Evolutionary conservation across 1,140 invertebrate genomes (phyloP), one percentile per base, ranked within the genome.

Genomic region (Brachionus sp.): DNA sequence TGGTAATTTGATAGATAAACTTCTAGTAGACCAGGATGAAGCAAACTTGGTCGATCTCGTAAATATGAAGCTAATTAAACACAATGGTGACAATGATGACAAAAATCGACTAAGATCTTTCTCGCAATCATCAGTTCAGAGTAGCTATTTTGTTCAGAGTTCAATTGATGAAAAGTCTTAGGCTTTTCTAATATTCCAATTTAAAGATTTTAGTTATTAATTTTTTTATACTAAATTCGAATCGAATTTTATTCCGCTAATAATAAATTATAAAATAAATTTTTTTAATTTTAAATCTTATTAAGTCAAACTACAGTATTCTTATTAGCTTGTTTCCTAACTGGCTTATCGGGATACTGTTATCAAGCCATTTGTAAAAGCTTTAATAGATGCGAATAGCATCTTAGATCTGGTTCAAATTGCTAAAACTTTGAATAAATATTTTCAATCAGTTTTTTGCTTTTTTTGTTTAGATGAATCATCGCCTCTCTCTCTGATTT

Each of bases 21-120:
- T 80, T 10, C 42, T 80, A 12, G 50, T 66, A 7, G 77, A 80
- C 62, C 77, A 80, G 37, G 77, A 80, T 9, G 77, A 80, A 42
- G 77, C 77, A 6, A 80, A 80, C 35, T 44, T 80, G n/a, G 46
- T 42, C 16, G 77, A 80, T 66, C 42, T 80, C 9, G 50, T 62
- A 25, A 44, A 62, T 23, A 62, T 62, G 16, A 80, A 44, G 50
- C 35, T 39, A 16, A 70, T 70, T 0, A 57, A 10, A 44, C 35
- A 80, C 6, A 39, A 33, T 25, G n/a, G 39, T 25, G 68, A 73
- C 9, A 42, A 46, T 75, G 23, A 46, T 25, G n/a, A 35, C 4
- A 13, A 37, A 7, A 73, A 37, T 19, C 68, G 68, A 39, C 44
- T 75, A 10, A 75, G 70, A 75, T 75, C 70, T n/a, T 75, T 75